Conservation (phyloP, 2,797 vertebrate genomes). For the Sebastes iracundus region DNA sequence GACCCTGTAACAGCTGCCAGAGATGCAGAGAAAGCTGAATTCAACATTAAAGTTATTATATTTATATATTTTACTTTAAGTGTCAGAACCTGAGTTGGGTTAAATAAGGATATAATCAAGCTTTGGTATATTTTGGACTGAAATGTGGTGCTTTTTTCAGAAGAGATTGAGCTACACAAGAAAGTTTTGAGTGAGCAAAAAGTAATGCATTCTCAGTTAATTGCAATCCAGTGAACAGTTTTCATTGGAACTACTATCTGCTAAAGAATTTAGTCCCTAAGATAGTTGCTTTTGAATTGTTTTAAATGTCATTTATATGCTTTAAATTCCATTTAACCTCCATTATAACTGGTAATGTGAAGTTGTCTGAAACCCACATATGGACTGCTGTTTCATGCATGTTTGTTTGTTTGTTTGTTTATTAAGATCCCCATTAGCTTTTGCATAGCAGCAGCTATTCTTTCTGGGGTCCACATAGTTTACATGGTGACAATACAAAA, state of each 20-base stretch:
- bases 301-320: not conserved
- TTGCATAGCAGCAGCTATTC: too few relatives aligned
- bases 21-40: not conserved
- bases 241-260: not conserved
- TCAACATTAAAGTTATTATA: not conserved
- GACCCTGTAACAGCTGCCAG: not conserved
- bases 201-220: not conserved
- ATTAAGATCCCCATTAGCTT: too few relatives aligned
- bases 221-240: not conserved
- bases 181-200: not conserved
- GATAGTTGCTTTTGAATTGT: not conserved
- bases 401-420: too few relatives aligned
- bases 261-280: not conserved
- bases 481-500: too few relatives aligned
- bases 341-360: not conserved
- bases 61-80: not conserved
- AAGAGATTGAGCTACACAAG: not conserved
- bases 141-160: not conserved
- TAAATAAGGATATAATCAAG: not conserved
- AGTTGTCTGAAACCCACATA: not conserved
- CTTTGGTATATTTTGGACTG: too few relatives aligned
- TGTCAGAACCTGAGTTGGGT: not conserved
- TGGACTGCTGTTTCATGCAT: too few relatives aligned
- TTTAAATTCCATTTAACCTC: not conserved
- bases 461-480: too few relatives aligned